Percentiles rank a stretch among this genome's conserved stretches.
Evolutionary conservation across 2,888 invertebrate genomes (phyloP).

Genomic region (Rambutsinella grinnellia): DNA sequence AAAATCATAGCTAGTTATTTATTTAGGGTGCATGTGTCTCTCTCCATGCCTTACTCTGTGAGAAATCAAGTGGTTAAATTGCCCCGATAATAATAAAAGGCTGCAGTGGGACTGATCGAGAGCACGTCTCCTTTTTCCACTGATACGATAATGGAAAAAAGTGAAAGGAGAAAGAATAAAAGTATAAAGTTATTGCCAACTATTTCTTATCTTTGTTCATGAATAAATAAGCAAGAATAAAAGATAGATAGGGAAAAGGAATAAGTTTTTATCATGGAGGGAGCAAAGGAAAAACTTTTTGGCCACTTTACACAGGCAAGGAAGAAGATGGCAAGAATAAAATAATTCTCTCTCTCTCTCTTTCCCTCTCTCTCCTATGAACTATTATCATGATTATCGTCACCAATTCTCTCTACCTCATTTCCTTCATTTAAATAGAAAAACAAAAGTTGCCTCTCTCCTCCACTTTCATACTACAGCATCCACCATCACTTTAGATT

Average conservation of each 20-base stretch:
- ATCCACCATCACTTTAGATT: constrained; percentile 25
- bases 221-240: constrained; percentile 53
- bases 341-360: constrained; percentile 37
- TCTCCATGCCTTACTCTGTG: too few species aligned
- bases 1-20: too few species aligned
- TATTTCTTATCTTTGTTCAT: constrained; percentile 44
- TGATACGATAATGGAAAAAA: constrained; percentile 6
- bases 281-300: constrained; percentile 35
- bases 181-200: constrained; percentile 36
- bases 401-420: constrained; percentile 10
- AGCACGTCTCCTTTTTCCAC: too few species aligned
- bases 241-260: constrained; percentile 20
- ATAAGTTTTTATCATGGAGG: constrained; percentile 10
- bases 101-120: background rate
- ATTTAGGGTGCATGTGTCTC: too few species aligned
- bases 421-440: constrained; percentile 35
- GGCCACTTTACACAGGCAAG: constrained; percentile 31
- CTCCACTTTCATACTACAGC: constrained; percentile 16
- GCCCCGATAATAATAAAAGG: too few species aligned
- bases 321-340: constrained; percentile 43
- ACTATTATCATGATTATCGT: constrained; percentile 23
- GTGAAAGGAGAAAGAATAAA: constrained; percentile 3
- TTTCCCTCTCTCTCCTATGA: constrained; percentile 20
- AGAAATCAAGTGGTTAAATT: too few species aligned
- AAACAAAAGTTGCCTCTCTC: constrained; percentile 10